Base-by-base conservation (phyloP, 2,113 vertebrate genomes). In the Thamnaconus septentrionalis region DNA sequence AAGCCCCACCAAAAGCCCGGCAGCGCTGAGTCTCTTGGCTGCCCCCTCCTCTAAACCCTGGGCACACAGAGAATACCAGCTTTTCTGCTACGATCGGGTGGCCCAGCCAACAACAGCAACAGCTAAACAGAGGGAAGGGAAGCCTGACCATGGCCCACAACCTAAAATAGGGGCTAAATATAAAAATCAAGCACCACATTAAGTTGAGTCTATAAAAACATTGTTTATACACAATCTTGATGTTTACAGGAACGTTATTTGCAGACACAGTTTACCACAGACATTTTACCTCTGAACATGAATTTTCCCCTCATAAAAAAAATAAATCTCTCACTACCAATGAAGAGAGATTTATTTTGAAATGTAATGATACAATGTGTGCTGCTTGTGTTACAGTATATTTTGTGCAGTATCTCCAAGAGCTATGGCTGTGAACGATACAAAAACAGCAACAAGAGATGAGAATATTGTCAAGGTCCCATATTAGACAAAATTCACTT, bases 91-190 rank as follows among this genome's bases (percentile, higher is more conserved):
- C 3, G 62, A 76, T 43, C 4, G 60, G 57, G 52, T 31, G 53
- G 50, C 59, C 47, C 65, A 68, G 84, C 85, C 89, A 90, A 87
- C 86, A 89, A 85, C 78, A 89, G 78, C 87, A 88, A 65, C 59
- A 71, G 63, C 76, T 67, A 81, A 82, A 77, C 66, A 81, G 77
- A 76, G 85, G 65, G 82, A 81, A 83, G 88, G 85, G 82, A 88
- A 87, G 73, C 87, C 83, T 85, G 76, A 40, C 64, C 75, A 54
- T 18, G 75, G 71, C 74, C 79, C 76, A 79, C 71, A 73, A 72
- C 71, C 78, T 49, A 76, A 90, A 87, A 89, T 84, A 89, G 73
- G 50, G 58, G 40, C 63, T 68, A 75, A 72, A 76, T 80, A 75
- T 71, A 87, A 74, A 85, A 81, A 80, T 74, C 68, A 77, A 79